Conservation (phyloP, 1,140 invertebrate genomes). For the Atopsyche davidsoni region DNA sequence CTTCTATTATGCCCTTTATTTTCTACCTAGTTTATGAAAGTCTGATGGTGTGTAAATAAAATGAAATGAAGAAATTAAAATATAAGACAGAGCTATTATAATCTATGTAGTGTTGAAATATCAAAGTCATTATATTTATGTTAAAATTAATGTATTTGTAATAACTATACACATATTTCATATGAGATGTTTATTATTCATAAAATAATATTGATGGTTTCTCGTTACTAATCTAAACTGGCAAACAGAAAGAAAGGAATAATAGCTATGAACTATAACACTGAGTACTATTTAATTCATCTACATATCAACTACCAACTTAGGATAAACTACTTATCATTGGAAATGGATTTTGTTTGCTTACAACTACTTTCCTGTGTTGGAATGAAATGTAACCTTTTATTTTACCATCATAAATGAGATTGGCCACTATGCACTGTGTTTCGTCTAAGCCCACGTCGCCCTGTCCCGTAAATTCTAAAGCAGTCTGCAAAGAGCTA, state of each 20-base stretch:
- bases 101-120: slow-evolving; percentile 30
- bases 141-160: slow-evolving; percentile 28
- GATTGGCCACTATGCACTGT: slow-evolving; percentile 92
- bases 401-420: slow-evolving; percentile 91
- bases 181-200: slow-evolving; percentile 27
- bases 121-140: slow-evolving; percentile 28
- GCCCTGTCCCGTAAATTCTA: slow-evolving; percentile 73
- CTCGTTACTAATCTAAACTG: slow-evolving; percentile 12
- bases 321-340: slow-evolving; percentile 53
- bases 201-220: slow-evolving; percentile 14
- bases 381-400: slow-evolving; percentile 97
- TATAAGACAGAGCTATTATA: slow-evolving; percentile 20
- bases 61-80: slow-evolving; percentile 17
- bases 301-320: no score
- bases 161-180: slow-evolving; percentile 25
- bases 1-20: slow-evolving; percentile 10
- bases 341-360: slow-evolving; percentile 95
- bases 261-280: no score
- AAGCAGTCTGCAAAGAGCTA: slow-evolving; percentile 69
- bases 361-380: slow-evolving; percentile 95
- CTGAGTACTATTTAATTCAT: no score
- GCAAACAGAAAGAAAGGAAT: slow-evolving; percentile 2
- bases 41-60: slow-evolving; percentile 27
- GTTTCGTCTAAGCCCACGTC: slow-evolving; percentile 91
- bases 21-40: slow-evolving; percentile 19